Evolutionary conservation across 1,140 invertebrate genomes (phyloP).

Genomic region (Drosophila pseudoananassae): DNA sequence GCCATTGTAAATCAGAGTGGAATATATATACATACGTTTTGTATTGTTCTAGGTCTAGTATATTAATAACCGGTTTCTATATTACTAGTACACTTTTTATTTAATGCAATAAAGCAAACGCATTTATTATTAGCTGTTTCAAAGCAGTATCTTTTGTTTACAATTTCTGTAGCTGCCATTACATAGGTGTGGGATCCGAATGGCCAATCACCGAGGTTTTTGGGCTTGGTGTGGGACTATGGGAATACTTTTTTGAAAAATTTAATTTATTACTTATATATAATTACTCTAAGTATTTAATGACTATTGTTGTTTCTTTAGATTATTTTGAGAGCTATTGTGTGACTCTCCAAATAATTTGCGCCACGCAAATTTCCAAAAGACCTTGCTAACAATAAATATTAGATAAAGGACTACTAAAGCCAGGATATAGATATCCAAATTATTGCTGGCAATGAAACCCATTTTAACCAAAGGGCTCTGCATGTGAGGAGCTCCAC

Average conservation of each 20-base stretch:
- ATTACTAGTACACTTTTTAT: too few relatives aligned
- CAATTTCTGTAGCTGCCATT: too few relatives aligned
- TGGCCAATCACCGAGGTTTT: too few relatives aligned
- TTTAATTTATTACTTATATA: too few relatives aligned
- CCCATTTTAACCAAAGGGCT: slow-evolving; percentile 78
- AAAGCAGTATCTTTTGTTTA: too few relatives aligned
- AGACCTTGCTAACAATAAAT: slow-evolving; percentile 37
- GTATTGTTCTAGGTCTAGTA: not conserved
- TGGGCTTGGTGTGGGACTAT: too few relatives aligned
- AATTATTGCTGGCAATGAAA: slow-evolving; percentile 41
- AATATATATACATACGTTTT: not conserved
- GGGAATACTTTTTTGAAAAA: too few relatives aligned
- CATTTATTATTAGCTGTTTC: too few relatives aligned
- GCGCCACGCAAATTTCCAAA: slow-evolving; percentile 47
- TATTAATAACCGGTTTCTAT: not conserved
- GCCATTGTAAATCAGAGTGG: too few relatives aligned
- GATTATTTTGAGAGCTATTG: slow-evolving; percentile 25
- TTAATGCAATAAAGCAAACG: too few relatives aligned
- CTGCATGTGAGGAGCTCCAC: slow-evolving; percentile 84
- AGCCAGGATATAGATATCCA: slow-evolving; percentile 55
- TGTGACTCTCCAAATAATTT: slow-evolving; percentile 50
- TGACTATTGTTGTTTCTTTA: not conserved
- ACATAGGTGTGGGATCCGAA: too few relatives aligned
- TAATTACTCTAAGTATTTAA: not conserved
- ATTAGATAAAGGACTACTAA: not conserved